These are phyloP conservation scores for Cancer borealis DNA, from an alignment of 2,888 invertebrate genomes.

Conservation along the genomic window DNA sequence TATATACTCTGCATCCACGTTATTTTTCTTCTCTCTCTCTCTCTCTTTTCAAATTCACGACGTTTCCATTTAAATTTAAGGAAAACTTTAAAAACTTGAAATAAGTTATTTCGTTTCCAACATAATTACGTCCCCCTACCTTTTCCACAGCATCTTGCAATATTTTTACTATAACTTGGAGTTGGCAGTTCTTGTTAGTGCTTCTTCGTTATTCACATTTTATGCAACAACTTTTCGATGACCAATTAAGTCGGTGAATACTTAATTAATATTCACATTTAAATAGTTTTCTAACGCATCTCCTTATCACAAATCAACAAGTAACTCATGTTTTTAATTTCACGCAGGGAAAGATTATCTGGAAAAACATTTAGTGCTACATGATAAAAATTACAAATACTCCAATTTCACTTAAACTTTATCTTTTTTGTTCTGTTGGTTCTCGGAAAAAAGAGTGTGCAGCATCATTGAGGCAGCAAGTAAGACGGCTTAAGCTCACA, in stretches of 20 bases:
- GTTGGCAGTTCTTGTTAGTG: neutral
- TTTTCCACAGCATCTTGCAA: neutral
- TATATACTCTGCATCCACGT: neutral
- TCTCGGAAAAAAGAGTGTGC: neutral
- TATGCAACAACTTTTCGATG: neutral
- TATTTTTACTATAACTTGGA: neutral
- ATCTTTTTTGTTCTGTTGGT: too few species aligned
- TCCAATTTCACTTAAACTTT: too few species aligned
- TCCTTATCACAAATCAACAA: neutral
- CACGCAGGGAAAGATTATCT: neutral
- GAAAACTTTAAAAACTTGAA: neutral
- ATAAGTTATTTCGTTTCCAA: neutral
- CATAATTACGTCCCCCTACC: neutral
- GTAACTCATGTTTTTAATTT: neutral
- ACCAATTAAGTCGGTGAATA: neutral
- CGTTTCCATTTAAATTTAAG: neutral
- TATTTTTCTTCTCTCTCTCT: neutral
- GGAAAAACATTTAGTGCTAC: too few species aligned
- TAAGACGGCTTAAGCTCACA: neutral
- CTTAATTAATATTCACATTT: neutral
- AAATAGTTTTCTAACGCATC: neutral
- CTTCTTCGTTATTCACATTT: neutral
- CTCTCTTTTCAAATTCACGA: neutral
- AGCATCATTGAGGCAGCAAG: neutral
- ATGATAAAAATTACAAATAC: too few species aligned